Evolutionary conservation across 1,140 invertebrate species (phyloP).

Genomic region (Formica selysi): DNA sequence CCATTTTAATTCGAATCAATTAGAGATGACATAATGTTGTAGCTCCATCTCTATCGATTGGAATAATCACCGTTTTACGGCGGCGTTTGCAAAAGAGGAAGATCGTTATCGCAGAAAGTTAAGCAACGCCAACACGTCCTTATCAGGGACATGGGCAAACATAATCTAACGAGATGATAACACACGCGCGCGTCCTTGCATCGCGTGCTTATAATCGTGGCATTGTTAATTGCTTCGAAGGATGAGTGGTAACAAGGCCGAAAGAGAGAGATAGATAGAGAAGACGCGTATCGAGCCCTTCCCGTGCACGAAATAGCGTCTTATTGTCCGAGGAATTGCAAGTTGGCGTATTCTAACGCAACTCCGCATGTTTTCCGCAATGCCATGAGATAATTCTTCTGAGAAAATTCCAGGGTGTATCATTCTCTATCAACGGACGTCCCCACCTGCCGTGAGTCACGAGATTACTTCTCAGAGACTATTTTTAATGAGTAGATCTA

Average conservation of each 20-base stretch:
- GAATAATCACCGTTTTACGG: background rate
- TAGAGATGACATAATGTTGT: background rate
- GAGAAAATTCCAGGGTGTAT: background rate
- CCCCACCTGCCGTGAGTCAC: slow-evolving; percentile 33
- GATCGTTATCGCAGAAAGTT: slow-evolving; percentile 19
- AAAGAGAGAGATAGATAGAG: background rate
- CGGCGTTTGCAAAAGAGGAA: background rate
- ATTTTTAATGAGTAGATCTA: background rate
- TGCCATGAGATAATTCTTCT: slow-evolving; percentile 1
- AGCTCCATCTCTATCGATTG: background rate
- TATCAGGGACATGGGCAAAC: slow-evolving; percentile 40
- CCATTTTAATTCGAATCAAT: background rate
- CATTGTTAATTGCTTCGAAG: slow-evolving; percentile 46
- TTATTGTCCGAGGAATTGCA: slow-evolving; percentile 4
- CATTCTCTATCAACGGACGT: slow-evolving; percentile 21
- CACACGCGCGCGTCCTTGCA: slow-evolving; percentile 22
- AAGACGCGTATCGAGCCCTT: background rate
- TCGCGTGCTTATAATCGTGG: slow-evolving; percentile 39
- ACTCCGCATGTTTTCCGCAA: no score
- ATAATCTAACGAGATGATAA: slow-evolving; percentile 28
- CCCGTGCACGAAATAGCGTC: background rate
- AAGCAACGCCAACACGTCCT: background rate
- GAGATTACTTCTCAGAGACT: background rate
- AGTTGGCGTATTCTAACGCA: background rate
- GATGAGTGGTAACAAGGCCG: slow-evolving; percentile 23